These are phyloP conservation scores for Nothocercus julius DNA, from an alignment of 2,113 vertebrate genomes.

Conservation along the genomic window DNA sequence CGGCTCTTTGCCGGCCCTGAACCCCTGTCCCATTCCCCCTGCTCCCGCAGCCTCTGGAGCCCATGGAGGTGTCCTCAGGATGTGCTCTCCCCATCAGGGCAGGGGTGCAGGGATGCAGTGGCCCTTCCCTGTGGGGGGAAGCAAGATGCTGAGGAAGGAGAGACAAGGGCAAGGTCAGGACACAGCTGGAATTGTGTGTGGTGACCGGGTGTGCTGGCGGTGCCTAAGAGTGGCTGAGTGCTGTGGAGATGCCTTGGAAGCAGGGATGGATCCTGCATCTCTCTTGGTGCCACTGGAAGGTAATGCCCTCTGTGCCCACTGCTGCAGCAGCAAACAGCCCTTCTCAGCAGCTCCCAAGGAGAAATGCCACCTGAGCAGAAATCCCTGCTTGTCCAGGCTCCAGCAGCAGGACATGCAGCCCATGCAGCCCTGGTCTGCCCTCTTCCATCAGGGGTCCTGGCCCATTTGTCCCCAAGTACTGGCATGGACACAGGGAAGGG, in stretches of 20 bases:
- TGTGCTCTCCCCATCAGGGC: not conserved
- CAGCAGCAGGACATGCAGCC: not conserved
- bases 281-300: not conserved
- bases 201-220: fast-evolving
- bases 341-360: not conserved
- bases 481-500: not conserved
- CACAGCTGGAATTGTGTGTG: fast-evolving
- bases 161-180: not conserved
- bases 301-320: not conserved
- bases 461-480: not conserved
- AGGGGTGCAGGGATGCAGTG: fast-evolving
- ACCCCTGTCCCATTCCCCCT: not conserved
- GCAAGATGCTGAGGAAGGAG: not conserved
- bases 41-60: not conserved
- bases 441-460: fast-evolving
- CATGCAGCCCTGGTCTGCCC: not conserved
- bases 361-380: not conserved
- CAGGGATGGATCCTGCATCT: not conserved
- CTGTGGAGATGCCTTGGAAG: not conserved
- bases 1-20: not conserved
- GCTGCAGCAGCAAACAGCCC: not conserved
- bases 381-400: not conserved
- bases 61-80: not conserved
- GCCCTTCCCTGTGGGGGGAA: not conserved
- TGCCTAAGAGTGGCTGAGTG: not conserved